Evolutionary conservation across 1,140 invertebrate genomes (phyloP).

Genomic region (Sminthurides bifidus): DNA sequence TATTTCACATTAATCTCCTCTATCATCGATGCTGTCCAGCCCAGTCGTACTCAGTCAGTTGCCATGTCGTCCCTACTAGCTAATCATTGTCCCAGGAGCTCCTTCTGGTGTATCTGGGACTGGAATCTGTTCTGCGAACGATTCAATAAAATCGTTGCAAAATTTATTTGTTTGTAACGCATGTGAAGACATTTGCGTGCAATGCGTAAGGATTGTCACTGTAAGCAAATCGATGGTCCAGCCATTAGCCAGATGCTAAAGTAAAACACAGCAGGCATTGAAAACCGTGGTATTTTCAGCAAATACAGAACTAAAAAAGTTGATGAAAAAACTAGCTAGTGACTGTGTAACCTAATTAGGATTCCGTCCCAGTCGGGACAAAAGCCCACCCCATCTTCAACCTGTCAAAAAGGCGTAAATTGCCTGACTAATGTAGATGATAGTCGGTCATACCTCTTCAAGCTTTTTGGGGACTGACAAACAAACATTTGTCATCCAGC

Average conservation of each 20-base stretch:
- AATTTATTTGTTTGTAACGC: neutral
- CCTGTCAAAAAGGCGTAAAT: neutral
- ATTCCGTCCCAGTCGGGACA: too few relatives aligned
- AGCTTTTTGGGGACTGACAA: neutral
- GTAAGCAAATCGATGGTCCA: too few relatives aligned
- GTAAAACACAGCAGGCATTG: too few relatives aligned
- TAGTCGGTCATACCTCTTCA: neutral
- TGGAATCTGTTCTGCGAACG: neutral
- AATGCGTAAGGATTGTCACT: too few relatives aligned
- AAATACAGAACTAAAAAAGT: neutral
- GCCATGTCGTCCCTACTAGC: neutral
- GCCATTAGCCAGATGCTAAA: too few relatives aligned
- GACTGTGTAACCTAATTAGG: too few relatives aligned
- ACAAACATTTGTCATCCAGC: constrained; percentile 19
- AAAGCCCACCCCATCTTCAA: too few relatives aligned
- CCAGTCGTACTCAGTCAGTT: neutral
- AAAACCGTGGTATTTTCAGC: too few relatives aligned
- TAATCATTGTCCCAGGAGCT: neutral
- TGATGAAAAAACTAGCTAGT: neutral
- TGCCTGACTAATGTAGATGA: neutral
- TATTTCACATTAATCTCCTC: constrained; percentile 4
- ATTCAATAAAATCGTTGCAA: neutral
- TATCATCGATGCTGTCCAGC: neutral
- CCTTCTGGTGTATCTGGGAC: neutral
- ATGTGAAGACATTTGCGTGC: neutral